A percentile compares a stretch with the other conserved stretches of the same genome.
phyloP scores from a whole-genome alignment of 2,888 invertebrate genomes.

The Drosophila algonquin region DNA sequence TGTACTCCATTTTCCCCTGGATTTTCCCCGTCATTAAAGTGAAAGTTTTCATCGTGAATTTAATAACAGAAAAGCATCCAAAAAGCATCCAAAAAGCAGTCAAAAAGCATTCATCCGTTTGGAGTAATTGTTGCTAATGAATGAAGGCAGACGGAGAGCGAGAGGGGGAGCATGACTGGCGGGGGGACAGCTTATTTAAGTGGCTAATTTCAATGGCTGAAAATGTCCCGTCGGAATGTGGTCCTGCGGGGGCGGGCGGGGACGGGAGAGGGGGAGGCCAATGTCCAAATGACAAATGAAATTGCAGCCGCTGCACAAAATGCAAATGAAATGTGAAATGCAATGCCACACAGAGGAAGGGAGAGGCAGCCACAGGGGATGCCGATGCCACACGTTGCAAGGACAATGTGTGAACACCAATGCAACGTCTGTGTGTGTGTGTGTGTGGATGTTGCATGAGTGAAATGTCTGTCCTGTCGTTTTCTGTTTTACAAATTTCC shows the following conservation, averaged over 20 bases:
- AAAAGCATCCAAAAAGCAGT: neutral
- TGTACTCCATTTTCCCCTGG: conserved; percentile 10
- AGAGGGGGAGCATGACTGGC: neutral
- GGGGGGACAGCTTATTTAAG: conserved; percentile 62
- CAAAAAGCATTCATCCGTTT: conserved; percentile 54
- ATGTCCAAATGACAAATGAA: conserved; percentile 65
- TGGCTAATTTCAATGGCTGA: conserved; percentile 73
- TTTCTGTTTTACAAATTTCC: conserved; percentile 75
- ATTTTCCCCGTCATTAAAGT: conserved; percentile 56
- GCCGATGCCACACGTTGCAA: conserved; percentile 23
- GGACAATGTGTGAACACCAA: conserved; percentile 73
- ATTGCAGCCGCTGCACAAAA: conserved; percentile 78
- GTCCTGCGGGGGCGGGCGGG: conserved; percentile 37
- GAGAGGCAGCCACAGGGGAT: neutral
- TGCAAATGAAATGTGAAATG: conserved; percentile 76
- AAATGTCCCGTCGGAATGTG: conserved; percentile 42
- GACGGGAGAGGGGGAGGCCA: neutral
- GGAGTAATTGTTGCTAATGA: conserved; percentile 80
- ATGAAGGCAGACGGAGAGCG: conserved; percentile 27
- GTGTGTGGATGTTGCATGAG: conserved; percentile 52
- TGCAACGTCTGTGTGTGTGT: conserved; percentile 22
- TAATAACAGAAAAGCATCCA: conserved; percentile 47
- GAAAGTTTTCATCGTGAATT: conserved; percentile 61
- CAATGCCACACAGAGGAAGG: conserved; percentile 19
- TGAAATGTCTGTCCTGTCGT: conserved; percentile 64